A percentile compares a stretch with the other conserved stretches of the same genome.
Evolutionary conservation across 1,140 invertebrate genomes (phyloP).

Genomic region (Drosophila takahashii): DNA sequence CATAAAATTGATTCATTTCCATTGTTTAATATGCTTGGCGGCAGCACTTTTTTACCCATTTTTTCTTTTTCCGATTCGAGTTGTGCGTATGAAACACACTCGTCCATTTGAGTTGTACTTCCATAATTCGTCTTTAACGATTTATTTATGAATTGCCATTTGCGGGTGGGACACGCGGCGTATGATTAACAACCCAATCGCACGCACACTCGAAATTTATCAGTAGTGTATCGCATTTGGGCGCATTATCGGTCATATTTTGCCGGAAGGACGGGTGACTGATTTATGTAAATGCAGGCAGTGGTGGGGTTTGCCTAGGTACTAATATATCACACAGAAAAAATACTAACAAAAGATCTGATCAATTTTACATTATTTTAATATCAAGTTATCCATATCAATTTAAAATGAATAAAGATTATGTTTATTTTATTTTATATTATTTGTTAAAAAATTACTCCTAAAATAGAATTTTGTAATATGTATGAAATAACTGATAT

Average conservation of each 20-base stretch:
- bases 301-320: background rate
- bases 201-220: constrained; percentile 50
- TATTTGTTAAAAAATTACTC: no score
- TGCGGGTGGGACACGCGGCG: constrained; percentile 28
- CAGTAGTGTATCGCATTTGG: constrained; percentile 56
- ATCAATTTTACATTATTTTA: no score
- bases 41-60: constrained; percentile 33
- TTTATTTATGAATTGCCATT: constrained; percentile 73
- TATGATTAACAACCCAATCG: constrained; percentile 65
- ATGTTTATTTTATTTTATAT: no score
- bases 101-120: constrained; percentile 58
- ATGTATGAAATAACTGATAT: no score
- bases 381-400: no score
- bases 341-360: no score
- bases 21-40: constrained; percentile 81
- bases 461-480: no score
- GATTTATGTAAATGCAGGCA: constrained; percentile 44
- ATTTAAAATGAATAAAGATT: no score
- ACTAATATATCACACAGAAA: no score
- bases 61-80: constrained; percentile 7
- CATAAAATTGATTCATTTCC: constrained; percentile 83
- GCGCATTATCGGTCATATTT: constrained; percentile 63
- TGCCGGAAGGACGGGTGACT: constrained; percentile 51
- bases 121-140: constrained; percentile 73
- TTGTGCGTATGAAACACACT: constrained; percentile 19